These are phyloP conservation scores for Dicyrtoma fusca DNA, from an alignment of 2,888 invertebrate genomes.

Conservation along the genomic window DNA sequence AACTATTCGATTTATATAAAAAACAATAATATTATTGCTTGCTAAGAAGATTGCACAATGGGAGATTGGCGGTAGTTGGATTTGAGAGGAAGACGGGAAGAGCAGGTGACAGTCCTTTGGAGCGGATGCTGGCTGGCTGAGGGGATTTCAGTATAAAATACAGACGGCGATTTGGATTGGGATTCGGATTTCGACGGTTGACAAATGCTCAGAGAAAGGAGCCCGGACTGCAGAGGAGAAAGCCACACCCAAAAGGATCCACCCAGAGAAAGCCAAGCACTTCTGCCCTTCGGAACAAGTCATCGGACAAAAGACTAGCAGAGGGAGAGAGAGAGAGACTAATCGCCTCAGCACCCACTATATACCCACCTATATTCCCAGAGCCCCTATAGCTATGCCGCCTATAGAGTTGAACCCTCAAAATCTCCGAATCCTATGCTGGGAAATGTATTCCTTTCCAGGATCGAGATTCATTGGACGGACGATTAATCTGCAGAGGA, in stretches of 20 bases:
- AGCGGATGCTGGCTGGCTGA: too few relatives aligned
- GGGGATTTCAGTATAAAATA: too few relatives aligned
- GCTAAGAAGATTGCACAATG: too few relatives aligned
- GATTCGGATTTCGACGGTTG: neutral
- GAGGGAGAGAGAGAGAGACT: neutral
- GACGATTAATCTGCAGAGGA: slow-evolving; percentile 8
- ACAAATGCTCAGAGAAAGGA: slow-evolving; percentile 7
- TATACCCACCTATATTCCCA: neutral
- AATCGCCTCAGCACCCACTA: too few relatives aligned
- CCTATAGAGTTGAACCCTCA: slow-evolving; percentile 3
- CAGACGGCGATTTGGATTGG: neutral
- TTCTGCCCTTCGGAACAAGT: slow-evolving; percentile 19
- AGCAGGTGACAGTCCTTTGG: too few relatives aligned
- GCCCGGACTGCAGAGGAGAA: neutral
- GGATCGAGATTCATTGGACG: slow-evolving; percentile 8
- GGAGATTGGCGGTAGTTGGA: too few relatives aligned
- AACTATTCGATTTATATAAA: too few relatives aligned
- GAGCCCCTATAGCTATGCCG: neutral
- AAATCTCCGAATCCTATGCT: too few relatives aligned
- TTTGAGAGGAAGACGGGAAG: too few relatives aligned
- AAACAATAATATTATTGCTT: too few relatives aligned
- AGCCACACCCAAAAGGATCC: slow-evolving; percentile 17
- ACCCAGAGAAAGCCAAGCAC: too few relatives aligned
- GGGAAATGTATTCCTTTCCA: too few relatives aligned
- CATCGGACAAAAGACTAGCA: slow-evolving; percentile 26